Evolutionary conservation across 2,113 vertebrate genomes (phyloP).

Genomic region (Albula goreensis): DNA sequence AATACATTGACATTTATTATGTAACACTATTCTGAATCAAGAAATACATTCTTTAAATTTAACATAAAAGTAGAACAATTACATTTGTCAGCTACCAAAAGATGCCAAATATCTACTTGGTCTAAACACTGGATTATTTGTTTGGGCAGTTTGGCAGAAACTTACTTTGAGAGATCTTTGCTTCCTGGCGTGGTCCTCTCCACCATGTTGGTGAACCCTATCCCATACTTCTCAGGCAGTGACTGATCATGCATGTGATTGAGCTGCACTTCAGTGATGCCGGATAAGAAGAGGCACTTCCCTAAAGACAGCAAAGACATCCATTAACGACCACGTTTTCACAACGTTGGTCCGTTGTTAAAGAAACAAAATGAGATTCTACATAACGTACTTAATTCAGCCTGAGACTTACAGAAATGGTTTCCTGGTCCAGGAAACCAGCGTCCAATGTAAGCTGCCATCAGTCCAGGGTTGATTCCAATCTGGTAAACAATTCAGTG

Average conservation of each 20-base stretch:
- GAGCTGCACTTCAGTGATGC: conserved; percentile 87
- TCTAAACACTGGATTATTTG: no score
- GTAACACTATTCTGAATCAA: no score
- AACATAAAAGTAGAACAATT: no score
- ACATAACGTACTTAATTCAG: background rate
- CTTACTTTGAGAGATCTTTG: conserved; percentile 91
- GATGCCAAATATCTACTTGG: no score
- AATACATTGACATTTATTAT: background rate
- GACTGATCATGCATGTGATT: conserved; percentile 87
- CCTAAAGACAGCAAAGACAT: conserved; percentile 64
- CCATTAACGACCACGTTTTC: background rate
- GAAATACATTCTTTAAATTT: no score
- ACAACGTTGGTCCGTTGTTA: background rate
- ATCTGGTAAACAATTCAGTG: conserved; percentile 72
- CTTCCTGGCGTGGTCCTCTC: conserved; percentile 93
- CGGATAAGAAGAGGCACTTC: conserved; percentile 97
- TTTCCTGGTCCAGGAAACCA: conserved; percentile 98
- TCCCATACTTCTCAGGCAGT: conserved; percentile 90
- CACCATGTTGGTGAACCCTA: conserved; percentile 99
- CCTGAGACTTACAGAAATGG: conserved; percentile 87
- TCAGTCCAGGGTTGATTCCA: conserved; percentile 95
- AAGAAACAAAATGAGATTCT: background rate
- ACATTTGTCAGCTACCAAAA: no score
- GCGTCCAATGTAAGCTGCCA: conserved; percentile 95
- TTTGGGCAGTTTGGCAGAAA: no score